These are phyloP conservation scores for Drosophila mulleri DNA, from an alignment of 2,888 invertebrate species.

Conservation along the genomic window DNA sequence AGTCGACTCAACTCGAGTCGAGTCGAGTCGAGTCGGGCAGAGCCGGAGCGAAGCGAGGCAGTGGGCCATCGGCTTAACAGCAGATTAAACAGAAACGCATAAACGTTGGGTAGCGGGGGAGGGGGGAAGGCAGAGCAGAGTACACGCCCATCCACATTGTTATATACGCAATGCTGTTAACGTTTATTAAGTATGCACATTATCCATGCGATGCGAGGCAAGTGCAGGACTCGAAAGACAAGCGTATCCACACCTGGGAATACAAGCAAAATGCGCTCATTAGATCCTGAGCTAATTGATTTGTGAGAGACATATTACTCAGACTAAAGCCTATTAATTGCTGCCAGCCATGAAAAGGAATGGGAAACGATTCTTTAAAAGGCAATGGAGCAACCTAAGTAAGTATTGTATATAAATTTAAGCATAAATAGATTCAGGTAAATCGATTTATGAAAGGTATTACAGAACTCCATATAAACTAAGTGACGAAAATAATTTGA, in stretches of 20 bases:
- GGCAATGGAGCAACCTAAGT: no score
- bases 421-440: no score
- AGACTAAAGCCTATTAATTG: background rate
- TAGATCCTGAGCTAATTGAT: conserved; percentile 17
- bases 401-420: no score
- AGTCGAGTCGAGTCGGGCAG: background rate
- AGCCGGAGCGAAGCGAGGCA: conserved; percentile 5
- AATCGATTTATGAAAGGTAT: no score
- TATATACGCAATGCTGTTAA: conserved; percentile 25
- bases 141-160: conserved; percentile 27
- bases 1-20: conserved; percentile 43
- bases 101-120: background rate
- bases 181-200: conserved; percentile 69
- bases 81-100: conserved; percentile 68
- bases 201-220: conserved; percentile 38
- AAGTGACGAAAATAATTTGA: no score
- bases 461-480: no score
- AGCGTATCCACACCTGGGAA: conserved; percentile 38
- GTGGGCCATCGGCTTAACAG: conserved; percentile 60
- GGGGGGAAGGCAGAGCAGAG: no score
- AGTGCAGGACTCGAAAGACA: conserved; percentile 50
- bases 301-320: conserved; percentile 3
- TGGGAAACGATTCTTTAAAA: background rate
- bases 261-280: conserved; percentile 6
- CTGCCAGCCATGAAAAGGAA: background rate